Evolutionary conservation across 2,888 invertebrate genomes (phyloP).

Genomic region (Drosophila meridiana): DNA sequence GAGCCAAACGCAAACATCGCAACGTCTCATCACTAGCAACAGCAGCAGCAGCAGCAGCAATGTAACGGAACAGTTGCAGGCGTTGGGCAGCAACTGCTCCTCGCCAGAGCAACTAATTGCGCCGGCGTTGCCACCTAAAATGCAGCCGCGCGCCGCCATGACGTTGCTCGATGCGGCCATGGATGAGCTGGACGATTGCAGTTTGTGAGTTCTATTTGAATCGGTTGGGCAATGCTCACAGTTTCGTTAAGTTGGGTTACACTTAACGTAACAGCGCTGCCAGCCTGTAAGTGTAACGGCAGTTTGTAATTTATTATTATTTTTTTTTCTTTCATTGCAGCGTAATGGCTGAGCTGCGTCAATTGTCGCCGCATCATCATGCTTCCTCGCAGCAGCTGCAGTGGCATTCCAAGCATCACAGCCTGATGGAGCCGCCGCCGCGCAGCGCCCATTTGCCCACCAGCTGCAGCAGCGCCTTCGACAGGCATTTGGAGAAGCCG

Average conservation of each 20-base stretch:
- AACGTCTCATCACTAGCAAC: slow-evolving; percentile 50
- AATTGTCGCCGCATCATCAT: slow-evolving; percentile 64
- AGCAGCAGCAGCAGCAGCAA: slow-evolving; percentile 34
- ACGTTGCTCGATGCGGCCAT: slow-evolving; percentile 90
- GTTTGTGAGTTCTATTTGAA: slow-evolving; percentile 73
- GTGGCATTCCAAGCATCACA: slow-evolving; percentile 85
- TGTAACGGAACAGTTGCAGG: slow-evolving; percentile 17
- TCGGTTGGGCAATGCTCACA: background rate
- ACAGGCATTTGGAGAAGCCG: slow-evolving; percentile 88
- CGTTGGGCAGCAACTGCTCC: slow-evolving; percentile 25
- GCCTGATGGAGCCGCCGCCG: slow-evolving; percentile 83
- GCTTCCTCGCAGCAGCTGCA: slow-evolving; percentile 63
- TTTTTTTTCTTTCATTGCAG: slow-evolving; percentile 34
- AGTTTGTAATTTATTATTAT: background rate
- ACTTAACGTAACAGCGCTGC: slow-evolving; percentile 1
- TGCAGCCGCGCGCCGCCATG: slow-evolving; percentile 30
- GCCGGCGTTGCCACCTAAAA: slow-evolving; percentile 70
- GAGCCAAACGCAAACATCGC: slow-evolving; percentile 48
- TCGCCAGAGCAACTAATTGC: slow-evolving; percentile 47
- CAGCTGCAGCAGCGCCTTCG: slow-evolving; percentile 65
- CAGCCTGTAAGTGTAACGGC: background rate
- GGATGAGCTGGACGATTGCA: slow-evolving; percentile 86
- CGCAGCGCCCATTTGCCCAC: slow-evolving; percentile 61
- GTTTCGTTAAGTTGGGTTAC: background rate
- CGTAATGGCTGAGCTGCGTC: slow-evolving; percentile 85